phyloP scores from a whole-genome alignment of 2,113 vertebrate species.

The Hydrolagus affinis region DNA sequence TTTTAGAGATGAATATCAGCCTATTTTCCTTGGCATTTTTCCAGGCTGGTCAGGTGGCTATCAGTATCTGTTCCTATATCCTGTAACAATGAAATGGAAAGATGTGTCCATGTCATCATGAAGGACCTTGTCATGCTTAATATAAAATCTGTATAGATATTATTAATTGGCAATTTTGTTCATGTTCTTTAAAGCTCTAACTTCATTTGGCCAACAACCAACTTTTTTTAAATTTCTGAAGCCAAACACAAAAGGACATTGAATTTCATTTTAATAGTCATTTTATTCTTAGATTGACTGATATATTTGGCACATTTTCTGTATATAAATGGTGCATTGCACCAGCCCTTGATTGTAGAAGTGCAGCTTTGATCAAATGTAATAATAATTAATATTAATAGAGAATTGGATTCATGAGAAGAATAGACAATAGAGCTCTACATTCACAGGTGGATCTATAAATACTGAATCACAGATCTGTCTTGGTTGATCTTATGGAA shows the following conservation, averaged over 20 bases:
- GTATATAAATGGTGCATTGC: background rate
- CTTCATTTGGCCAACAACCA: background rate
- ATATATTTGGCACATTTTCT: background rate
- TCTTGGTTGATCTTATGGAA: no score
- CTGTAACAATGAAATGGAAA: background rate
- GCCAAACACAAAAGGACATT: background rate
- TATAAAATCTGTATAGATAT: background rate
- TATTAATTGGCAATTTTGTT: background rate
- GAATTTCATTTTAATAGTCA: background rate
- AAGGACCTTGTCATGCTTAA: background rate
- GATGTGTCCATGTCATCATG: background rate
- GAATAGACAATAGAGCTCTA: no score
- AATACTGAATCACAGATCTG: no score
- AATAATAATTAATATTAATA: no score
- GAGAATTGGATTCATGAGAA: no score
- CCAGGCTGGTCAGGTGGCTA: background rate
- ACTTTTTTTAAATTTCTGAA: background rate
- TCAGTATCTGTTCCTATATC: background rate
- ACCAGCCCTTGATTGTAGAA: no score
- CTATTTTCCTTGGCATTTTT: background rate
- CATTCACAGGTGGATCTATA: no score
- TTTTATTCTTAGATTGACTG: background rate
- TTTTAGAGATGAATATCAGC: background rate
- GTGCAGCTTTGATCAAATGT: no score
- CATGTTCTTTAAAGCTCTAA: background rate